Evolutionary conservation across 2,888 invertebrate genomes (phyloP).

Genomic region (Bimastos eiseni): DNA sequence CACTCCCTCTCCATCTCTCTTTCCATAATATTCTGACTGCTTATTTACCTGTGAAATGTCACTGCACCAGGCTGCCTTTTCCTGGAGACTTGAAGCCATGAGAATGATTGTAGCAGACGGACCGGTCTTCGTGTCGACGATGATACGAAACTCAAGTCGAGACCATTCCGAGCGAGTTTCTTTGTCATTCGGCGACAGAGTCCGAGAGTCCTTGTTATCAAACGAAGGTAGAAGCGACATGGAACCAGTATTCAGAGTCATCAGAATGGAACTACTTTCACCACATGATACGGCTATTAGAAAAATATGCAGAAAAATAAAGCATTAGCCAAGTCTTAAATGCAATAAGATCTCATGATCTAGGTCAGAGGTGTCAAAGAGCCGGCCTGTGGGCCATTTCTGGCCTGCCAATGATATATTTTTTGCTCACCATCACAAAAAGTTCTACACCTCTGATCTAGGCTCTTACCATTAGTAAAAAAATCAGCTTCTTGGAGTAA

Average conservation of each 20-base stretch:
- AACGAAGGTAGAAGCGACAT: constrained; percentile 27
- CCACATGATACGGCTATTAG: constrained; percentile 55
- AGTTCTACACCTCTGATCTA: no score
- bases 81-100: constrained; percentile 77
- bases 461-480: neutral
- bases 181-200: neutral
- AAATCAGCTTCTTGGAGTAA: neutral
- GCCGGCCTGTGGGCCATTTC: no score
- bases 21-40: neutral
- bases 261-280: constrained; percentile 54
- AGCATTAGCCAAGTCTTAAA: neutral
- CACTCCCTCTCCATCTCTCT: no score
- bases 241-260: constrained; percentile 51
- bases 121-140: constrained; percentile 72
- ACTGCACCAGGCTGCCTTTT: constrained; percentile 90
- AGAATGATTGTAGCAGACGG: constrained; percentile 70
- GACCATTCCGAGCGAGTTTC: constrained; percentile 8
- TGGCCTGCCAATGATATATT: no score
- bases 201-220: constrained; percentile 32
- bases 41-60: constrained; percentile 76
- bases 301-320: neutral
- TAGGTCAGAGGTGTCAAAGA: no score
- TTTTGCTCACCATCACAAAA: no score
- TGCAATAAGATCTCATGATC: no score
- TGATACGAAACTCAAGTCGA: constrained; percentile 72